Evolutionary conservation across 1,140 invertebrate species (phyloP), one percentile per base, ranked within the genome.

Genomic region (Hormaphis cornu): DNA sequence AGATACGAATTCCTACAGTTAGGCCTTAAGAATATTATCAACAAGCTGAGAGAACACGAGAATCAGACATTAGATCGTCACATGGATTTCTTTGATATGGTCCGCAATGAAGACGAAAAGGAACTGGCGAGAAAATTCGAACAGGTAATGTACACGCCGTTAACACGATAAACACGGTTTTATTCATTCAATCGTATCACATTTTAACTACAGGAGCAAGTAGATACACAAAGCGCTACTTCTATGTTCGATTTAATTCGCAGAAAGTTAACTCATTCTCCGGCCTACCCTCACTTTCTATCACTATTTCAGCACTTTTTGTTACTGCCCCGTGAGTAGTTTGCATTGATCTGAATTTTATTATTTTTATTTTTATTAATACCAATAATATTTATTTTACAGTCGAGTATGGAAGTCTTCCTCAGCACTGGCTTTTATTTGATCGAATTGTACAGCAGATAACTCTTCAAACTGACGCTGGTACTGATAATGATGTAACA

Each of bases 1-100:
- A 85, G 96, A 76, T 98, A 97, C 76, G 96, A 99, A 78, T 86
- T 98, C 69, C 80, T 99, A 4, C 96, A 98, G 93, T 81, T 98
- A 35, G 96, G 96, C 7, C 95, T 98, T 71, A 91, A 97, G 75
- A 94, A 94, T 72, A 87, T 96, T 9, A 95, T 97, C 69, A 92
- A 95, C 73, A 97, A 98, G 78, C 81, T 97, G 35, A 80, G 93
- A 70, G 85, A 86, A 72, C 91, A 95, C 77, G 93, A 96, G 75
- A 97, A 97, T 80, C 90, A 95, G 75, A 96, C 91, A 0, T 80
- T 98, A 28, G 90, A 97, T 76, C 87, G 85, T 75, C 87, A 89
- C 80, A 79, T 88, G 69, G 95, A 98, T 78, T 96, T 98, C 78
- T 99, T 98, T 81, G 96, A 98, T 79, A 97, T 98, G 92, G 91